phyloP scores from a whole-genome alignment of 2,113 vertebrate species.

The Thermophis baileyi region DNA sequence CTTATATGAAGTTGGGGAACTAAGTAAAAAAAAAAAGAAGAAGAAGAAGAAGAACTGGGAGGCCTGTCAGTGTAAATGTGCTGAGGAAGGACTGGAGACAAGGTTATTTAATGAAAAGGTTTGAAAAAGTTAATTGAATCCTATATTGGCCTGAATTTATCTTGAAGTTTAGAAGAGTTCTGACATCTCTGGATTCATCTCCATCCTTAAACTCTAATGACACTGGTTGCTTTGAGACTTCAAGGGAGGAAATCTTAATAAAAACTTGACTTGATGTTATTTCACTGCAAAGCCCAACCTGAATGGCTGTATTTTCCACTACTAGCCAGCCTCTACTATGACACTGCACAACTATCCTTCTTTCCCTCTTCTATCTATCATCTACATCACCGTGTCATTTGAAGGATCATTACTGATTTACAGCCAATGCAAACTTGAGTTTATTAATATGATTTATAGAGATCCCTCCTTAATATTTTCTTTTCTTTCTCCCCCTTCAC shows the following conservation, averaged over 20 bases:
- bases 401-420: background rate
- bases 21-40: background rate
- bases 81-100: accelerated
- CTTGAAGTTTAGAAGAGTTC: background rate
- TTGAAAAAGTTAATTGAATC: background rate
- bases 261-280: conserved; percentile 55
- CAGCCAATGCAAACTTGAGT: background rate
- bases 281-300: conserved; percentile 35
- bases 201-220: conserved; percentile 38
- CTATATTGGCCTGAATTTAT: conserved; percentile 13
- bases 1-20: background rate
- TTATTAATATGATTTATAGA: background rate
- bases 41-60: no score
- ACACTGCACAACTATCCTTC: background rate
- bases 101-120: background rate
- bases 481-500: background rate
- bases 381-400: background rate
- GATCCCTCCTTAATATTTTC: background rate
- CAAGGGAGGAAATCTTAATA: conserved; percentile 58
- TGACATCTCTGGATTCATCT: conserved; percentile 34
- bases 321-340: background rate
- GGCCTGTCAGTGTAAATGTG: accelerated
- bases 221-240: conserved; percentile 54
- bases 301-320: conserved; percentile 46
- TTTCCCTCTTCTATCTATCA: background rate